Percentiles rank a stretch among this genome's conserved stretches.
phyloP scores from a whole-genome alignment of 2,113 vertebrate species.

The Rhadina sibilatrix region DNA sequence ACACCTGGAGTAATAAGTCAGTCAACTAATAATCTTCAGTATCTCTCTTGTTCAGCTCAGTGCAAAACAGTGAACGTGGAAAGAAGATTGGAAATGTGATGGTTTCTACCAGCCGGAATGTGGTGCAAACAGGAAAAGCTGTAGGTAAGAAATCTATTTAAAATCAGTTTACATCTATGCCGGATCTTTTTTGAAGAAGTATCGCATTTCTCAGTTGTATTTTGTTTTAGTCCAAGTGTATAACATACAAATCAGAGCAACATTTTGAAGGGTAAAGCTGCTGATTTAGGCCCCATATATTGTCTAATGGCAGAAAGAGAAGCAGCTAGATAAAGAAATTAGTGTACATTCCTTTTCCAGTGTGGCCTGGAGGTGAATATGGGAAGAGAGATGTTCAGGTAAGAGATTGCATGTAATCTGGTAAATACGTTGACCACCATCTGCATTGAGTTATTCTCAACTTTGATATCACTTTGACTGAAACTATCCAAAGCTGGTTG shows the following conservation, averaged over 20 bases:
- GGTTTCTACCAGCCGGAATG: conserved; percentile 90
- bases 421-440: background rate
- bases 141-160: conserved; percentile 81
- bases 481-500: background rate
- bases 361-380: background rate
- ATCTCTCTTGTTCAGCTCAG: conserved; percentile 79
- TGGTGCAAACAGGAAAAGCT: conserved; percentile 94
- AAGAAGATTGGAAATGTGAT: conserved; percentile 94
- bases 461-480: background rate
- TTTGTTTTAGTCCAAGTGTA: background rate
- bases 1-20: background rate
- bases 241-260: background rate
- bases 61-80: conserved; percentile 96
- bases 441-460: background rate
- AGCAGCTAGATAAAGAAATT: background rate
- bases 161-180: background rate
- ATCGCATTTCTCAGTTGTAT: background rate
- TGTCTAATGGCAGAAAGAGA: background rate
- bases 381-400: background rate
- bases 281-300: background rate
- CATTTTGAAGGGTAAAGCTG: background rate
- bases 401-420: background rate
- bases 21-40: background rate
- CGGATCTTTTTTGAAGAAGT: fast-evolving
- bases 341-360: background rate